Evolutionary conservation across 1,140 invertebrate genomes (phyloP).

Genomic region (Camponotus pennsylvanicus): DNA sequence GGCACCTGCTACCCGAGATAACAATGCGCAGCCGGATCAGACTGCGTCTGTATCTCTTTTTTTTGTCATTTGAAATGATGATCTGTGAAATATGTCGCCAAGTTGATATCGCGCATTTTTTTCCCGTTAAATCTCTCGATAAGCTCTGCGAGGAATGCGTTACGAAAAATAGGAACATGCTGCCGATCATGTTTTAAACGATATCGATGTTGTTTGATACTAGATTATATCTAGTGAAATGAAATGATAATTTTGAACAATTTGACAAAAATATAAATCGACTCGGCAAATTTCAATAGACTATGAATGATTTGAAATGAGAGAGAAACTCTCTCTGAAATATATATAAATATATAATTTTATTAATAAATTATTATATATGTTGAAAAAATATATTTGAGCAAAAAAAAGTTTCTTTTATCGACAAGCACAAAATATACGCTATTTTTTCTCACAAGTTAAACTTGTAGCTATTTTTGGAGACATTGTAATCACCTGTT

Average conservation of each 20-base stretch:
- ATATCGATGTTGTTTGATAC: background rate
- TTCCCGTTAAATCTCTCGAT: background rate
- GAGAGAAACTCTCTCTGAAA: too few species aligned
- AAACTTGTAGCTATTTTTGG: constrained; percentile 23
- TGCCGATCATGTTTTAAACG: background rate
- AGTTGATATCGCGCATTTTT: background rate
- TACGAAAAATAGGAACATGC: background rate
- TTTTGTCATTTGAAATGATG: constrained; percentile 31
- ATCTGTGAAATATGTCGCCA: constrained; percentile 22
- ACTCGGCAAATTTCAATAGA: too few species aligned
- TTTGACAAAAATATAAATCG: background rate
- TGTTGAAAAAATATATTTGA: background rate
- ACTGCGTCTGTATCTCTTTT: constrained; percentile 16
- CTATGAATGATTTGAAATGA: too few species aligned
- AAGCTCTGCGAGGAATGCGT: background rate
- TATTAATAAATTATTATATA: background rate
- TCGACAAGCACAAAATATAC: background rate
- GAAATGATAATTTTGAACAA: background rate
- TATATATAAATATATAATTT: constrained; percentile 4
- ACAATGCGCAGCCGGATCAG: constrained; percentile 68
- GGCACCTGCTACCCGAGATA: constrained; percentile 70
- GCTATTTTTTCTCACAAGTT: background rate
- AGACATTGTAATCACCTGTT: constrained; percentile 38
- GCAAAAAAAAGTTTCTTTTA: background rate
- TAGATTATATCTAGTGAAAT: background rate